Evolutionary conservation across 2,797 vertebrate species (phyloP).

Genomic region (Micropoecilia bifurca): DNA sequence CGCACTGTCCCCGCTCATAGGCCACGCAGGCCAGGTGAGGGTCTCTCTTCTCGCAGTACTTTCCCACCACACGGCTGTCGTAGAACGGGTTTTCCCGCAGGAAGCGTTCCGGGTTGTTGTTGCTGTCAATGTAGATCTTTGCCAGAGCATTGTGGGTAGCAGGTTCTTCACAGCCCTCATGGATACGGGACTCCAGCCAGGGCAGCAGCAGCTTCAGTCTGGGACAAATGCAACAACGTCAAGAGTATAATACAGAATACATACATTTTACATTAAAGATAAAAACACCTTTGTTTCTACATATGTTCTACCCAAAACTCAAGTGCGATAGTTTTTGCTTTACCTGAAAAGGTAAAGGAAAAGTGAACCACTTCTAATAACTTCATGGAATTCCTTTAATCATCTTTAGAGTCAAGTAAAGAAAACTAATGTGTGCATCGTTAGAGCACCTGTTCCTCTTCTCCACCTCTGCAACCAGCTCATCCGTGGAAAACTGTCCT

Average conservation of each 20-base stretch:
- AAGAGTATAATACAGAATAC: no score
- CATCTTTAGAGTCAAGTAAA: neutral
- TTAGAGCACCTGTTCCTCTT: slow-evolving; percentile 92
- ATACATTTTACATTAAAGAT: no score
- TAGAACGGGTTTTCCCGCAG: slow-evolving; percentile 97
- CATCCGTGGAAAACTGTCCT: slow-evolving; percentile 98
- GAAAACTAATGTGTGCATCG: neutral
- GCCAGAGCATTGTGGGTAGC: slow-evolving; percentile 97
- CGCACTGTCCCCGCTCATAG: slow-evolving; percentile 96
- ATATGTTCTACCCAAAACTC: no score
- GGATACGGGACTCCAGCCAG: slow-evolving; percentile 97
- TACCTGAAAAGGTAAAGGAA: neutral
- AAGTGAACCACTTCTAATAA: neutral
- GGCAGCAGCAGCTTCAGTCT: slow-evolving; percentile 96
- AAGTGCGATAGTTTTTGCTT: neutral
- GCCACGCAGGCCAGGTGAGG: slow-evolving; percentile 98
- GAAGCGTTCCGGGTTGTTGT: slow-evolving; percentile 98
- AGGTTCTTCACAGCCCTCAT: slow-evolving; percentile 96
- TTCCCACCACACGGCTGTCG: slow-evolving; percentile 96
- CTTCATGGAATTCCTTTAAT: neutral
- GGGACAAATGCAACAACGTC: neutral
- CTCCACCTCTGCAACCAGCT: slow-evolving; percentile 97
- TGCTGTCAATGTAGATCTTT: slow-evolving; percentile 99
- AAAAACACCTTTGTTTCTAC: no score
- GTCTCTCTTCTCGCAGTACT: slow-evolving; percentile 98